Conservation (phyloP, 2,113 vertebrate species). For the Sciurus niger region DNA sequence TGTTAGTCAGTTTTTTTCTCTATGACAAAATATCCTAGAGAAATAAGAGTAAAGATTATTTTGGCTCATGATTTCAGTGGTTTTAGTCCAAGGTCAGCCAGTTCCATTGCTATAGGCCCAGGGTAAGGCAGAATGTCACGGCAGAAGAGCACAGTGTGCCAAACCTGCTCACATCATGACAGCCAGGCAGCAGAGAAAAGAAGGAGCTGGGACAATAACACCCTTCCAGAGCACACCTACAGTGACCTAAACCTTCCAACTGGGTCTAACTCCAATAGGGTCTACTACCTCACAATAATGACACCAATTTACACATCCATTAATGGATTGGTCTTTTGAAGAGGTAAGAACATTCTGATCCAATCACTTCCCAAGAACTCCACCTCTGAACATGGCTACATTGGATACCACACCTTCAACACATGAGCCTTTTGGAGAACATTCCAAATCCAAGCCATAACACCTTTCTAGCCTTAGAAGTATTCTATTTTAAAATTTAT, state of each 20-base stretch:
- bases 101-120: not conserved
- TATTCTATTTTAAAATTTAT: not conserved
- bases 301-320: not conserved
- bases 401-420: not conserved
- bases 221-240: no score
- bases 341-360: not conserved
- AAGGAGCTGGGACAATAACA: no score
- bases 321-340: not conserved
- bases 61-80: not conserved
- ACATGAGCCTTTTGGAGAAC: not conserved
- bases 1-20: not conserved
- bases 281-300: not conserved
- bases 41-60: not conserved
- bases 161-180: not conserved
- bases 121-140: not conserved
- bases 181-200: not conserved
- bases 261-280: not conserved
- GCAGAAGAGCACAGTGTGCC: not conserved
- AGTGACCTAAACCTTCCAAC: not conserved
- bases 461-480: not conserved
- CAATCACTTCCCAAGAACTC: not conserved
- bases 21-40: not conserved
- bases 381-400: not conserved
- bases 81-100: not conserved
- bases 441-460: not conserved